These are phyloP conservation scores for Tanytarsus gracilentus DNA, from an alignment of 2,888 invertebrate genomes.

Conservation along the genomic window DNA sequence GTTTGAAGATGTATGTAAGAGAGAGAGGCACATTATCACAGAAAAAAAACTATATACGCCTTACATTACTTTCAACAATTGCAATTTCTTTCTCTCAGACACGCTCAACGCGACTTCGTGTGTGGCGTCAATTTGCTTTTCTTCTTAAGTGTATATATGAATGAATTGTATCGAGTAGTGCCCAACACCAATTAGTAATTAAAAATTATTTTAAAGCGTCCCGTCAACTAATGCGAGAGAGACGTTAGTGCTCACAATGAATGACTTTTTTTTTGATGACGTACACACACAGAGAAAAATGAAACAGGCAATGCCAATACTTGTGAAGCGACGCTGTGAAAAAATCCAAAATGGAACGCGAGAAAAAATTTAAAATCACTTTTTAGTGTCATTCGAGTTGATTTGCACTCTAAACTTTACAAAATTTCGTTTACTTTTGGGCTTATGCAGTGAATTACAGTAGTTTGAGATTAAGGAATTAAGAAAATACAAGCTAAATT, in stretches of 20 bases:
- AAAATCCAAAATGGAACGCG: constrained; percentile 10
- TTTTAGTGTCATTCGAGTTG: neutral
- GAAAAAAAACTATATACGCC: neutral
- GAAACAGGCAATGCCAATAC: neutral
- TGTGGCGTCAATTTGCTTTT: neutral
- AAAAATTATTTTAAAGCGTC: too few relatives aligned
- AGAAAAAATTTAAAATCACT: neutral
- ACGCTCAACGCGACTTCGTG: neutral
- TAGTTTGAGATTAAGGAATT: too few relatives aligned
- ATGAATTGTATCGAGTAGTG: too few relatives aligned
- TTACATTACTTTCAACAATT: neutral
- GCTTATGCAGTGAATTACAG: too few relatives aligned
- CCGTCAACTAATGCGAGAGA: too few relatives aligned
- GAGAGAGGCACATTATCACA: constrained; percentile 6
- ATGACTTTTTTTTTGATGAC: constrained; percentile 1
- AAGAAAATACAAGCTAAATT: too few relatives aligned
- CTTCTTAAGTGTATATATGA: too few relatives aligned
- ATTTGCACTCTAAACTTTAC: too few relatives aligned
- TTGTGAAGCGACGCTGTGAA: constrained; percentile 2
- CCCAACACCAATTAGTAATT: too few relatives aligned
- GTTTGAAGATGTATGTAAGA: constrained; percentile 6
- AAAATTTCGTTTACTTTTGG: too few relatives aligned
- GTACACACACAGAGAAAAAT: constrained; percentile 3
- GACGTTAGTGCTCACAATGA: too few relatives aligned
- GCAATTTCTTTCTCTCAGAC: neutral